Evolutionary conservation across 2,888 invertebrate species (phyloP), one percentile per base, ranked within the genome.

Genomic region (Meta bourneti): DNA sequence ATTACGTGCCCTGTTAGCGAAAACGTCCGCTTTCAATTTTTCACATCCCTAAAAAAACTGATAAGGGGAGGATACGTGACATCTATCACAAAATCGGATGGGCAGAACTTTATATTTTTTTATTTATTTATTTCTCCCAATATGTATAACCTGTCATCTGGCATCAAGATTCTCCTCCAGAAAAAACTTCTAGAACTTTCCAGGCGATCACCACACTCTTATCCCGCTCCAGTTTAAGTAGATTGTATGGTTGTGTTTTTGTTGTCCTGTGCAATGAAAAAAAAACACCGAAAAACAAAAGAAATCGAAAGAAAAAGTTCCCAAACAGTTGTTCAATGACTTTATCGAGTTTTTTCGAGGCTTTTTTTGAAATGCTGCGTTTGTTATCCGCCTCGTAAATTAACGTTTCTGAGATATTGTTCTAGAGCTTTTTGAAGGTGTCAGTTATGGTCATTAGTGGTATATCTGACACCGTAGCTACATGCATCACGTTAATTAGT

Each of bases 21-120:
- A 71, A 89, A 20, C 49, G 48, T 70, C 70, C 61, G 20, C 19
- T 9, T 71, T 51, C 49, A 70, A 70, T 20, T 69, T 70, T 69
- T 70, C 75, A 75, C 48, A 48, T 49, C 49, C 49, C 48, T 11
- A 69, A 48, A 52, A 71, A 78, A 77, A 8, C 70, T 81, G 89
- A 89, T 82, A 89, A 89, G 75, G 69, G 61, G 81, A 51, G 13
- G 51, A 34, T 82, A 89, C 82, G 89, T 82, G 89, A 89, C 89
- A 89, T 77, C 81, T 89, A 82, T 89, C 80, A 80, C 51, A 82
- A 82, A 88, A 89, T 75, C 69, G 69, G 81, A 81, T 19, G 13
- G 75, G 80, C 51, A 77, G 82, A 89, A 82, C 70, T 51, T 34
- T 52, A 13, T 77, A 70, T 77, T 77, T 89, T 49, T 89, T 19